Conservation (phyloP, 2,888 invertebrate species). For the Gymnosoma rotundatum region DNA sequence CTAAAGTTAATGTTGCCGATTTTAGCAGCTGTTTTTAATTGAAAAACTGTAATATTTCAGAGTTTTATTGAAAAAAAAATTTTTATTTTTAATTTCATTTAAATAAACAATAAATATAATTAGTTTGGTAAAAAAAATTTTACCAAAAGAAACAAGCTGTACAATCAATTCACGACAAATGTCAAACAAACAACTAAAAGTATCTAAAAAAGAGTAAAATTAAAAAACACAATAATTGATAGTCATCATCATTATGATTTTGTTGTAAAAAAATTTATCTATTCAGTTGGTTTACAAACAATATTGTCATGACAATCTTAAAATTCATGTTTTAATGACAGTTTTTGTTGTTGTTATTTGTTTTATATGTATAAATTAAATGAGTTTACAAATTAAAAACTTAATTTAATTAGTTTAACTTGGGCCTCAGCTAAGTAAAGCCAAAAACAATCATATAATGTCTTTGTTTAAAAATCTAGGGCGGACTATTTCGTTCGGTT, state of each 20-base stretch:
- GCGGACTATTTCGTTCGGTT: slow-evolving; percentile 1
- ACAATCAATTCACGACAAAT: slow-evolving; percentile 37
- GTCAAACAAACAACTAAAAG: slow-evolving; percentile 40
- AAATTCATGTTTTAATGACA: neutral
- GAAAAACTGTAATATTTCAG: too few relatives aligned
- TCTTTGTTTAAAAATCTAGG: slow-evolving; percentile 16
- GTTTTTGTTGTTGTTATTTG: neutral
- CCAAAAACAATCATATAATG: slow-evolving; percentile 13
- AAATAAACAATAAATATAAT: too few relatives aligned
- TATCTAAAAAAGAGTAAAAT: neutral
- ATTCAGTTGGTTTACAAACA: neutral
- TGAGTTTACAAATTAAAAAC: slow-evolving; percentile 72
- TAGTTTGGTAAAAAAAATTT: too few relatives aligned
- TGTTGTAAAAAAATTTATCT: slow-evolving; percentile 20
- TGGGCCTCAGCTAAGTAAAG: slow-evolving; percentile 75
- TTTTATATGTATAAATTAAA: slow-evolving; percentile 72
- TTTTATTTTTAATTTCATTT: too few relatives aligned
- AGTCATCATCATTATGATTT: slow-evolving; percentile 41
- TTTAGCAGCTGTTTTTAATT: too few relatives aligned
- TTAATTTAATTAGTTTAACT: slow-evolving; percentile 49
- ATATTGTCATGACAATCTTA: slow-evolving; percentile 9
- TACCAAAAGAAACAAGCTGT: too few relatives aligned
- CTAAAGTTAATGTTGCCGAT: too few relatives aligned
- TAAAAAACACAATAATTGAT: slow-evolving; percentile 33
- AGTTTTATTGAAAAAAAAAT: too few relatives aligned